Evolutionary conservation across 2,888 invertebrate species (phyloP), one percentile per base, ranked within the genome.

Genomic region (Bombyx huttoni): DNA sequence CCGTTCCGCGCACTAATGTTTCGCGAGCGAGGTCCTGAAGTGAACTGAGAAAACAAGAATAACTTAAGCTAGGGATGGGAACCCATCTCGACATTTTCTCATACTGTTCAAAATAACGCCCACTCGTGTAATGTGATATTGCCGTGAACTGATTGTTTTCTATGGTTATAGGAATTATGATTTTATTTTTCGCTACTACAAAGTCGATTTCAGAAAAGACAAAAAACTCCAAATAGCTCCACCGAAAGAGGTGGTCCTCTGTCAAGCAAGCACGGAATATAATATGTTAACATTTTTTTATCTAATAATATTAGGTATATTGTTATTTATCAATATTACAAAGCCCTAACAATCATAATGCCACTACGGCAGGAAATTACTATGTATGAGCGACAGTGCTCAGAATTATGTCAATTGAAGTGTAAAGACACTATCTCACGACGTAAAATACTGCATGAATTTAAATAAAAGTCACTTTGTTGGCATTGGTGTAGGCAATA

Each of bases 341-440:
- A 40, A 40, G 24, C 40, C 40, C 40, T 7, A 40, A 40, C 40
- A 40, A 2, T 3, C 40, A 40, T 24, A 24, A 24, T 24, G 24
- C 40, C 9, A 12, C 2, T 40, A 40, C 40, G 7, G 40, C 40
- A 6, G 40, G 6, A 3, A 40, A 40, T 40, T 40, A 40, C 33
- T 47, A 51, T 51, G 51, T 47, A 51, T 47, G 47, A 51, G 47
- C 3, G 13, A 34, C 40, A 10, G 34, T 51, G 46, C 34, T 47
- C 13, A 47, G 47, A 47, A 47, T 47, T 47, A 14, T 34, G 47
- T 51, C 51, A 51, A 51, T 47, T 47, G 51, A 6, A 51, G 13
- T 12, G n/a, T 40, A 6, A 40, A 14, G 47, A 35, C 12, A 13
- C 13, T 33, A 47, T 50, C 33, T 33, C 33, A 46, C 46, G 46